A percentile compares a stretch with the other conserved stretches of the same genome.
Evolutionary conservation across 2,797 vertebrate genomes (phyloP).

Genomic region (Hozukius guyotensis): DNA sequence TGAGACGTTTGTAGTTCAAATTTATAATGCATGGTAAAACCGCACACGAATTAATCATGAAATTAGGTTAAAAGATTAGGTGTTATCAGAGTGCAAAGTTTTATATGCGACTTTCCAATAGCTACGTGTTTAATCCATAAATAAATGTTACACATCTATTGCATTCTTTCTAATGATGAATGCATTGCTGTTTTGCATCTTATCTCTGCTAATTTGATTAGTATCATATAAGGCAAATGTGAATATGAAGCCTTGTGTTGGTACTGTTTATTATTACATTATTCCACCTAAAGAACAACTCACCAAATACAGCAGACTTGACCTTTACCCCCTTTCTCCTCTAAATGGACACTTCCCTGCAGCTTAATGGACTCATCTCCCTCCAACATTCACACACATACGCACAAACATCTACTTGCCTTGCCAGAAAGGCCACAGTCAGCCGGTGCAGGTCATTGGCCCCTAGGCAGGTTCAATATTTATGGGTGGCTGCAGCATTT

Average conservation of each 20-base stretch:
- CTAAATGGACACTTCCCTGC: conserved; percentile 29
- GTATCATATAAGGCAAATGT: neutral
- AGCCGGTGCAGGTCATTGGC: conserved; percentile 61
- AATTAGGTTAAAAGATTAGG: neutral
- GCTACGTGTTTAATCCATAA: neutral
- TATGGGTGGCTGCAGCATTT: conserved; percentile 66
- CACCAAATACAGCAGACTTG: conserved; percentile 25
- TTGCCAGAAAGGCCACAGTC: conserved; percentile 40
- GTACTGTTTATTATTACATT: conserved; percentile 17
- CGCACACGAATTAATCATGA: rapidly evolving
- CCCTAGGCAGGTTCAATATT: conserved; percentile 76
- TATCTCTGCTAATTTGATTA: neutral
- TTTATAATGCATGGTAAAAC: neutral
- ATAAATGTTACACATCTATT: neutral
- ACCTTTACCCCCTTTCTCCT: conserved; percentile 25
- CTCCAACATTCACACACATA: conserved; percentile 11
- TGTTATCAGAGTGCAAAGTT: neutral
- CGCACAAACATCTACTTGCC: conserved; percentile 10
- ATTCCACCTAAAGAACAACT: conserved; percentile 21
- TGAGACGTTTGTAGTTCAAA: neutral
- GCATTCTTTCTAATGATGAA: neutral
- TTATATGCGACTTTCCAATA: neutral
- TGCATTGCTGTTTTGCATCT: neutral
- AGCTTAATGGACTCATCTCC: conserved; percentile 36
- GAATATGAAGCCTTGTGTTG: neutral